phyloP scores from a whole-genome alignment of 2,888 invertebrate species.

The Orthosia gothica region DNA sequence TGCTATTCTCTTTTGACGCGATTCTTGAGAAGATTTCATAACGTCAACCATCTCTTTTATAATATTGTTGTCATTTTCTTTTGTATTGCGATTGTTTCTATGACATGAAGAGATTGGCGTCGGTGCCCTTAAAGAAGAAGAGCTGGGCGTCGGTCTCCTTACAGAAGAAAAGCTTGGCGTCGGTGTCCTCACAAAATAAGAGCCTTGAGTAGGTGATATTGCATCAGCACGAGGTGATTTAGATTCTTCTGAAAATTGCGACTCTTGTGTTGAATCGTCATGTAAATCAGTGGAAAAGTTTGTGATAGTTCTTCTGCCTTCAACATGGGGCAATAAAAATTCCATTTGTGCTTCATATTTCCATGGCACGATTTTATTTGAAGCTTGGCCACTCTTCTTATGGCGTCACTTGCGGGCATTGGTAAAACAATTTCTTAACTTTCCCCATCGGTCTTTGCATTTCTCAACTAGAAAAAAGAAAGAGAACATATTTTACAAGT shows the following conservation, averaged over 20 bases:
- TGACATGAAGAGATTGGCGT: constrained; percentile 7
- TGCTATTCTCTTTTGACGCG: constrained; percentile 40
- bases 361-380: constrained; percentile 33
- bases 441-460: neutral
- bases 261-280: constrained; percentile 50
- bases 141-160: constrained; percentile 14
- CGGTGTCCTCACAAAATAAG: constrained; percentile 12
- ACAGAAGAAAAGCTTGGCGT: constrained; percentile 12
- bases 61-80: constrained; percentile 44
- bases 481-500: constrained; percentile 12
- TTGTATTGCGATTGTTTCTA: constrained; percentile 36
- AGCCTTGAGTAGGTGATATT: constrained; percentile 3
- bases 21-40: constrained; percentile 42
- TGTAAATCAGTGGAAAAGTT: constrained; percentile 33
- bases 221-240: constrained; percentile 6
- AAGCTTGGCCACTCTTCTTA: constrained; percentile 52
- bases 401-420: constrained; percentile 57
- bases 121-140: constrained; percentile 13
- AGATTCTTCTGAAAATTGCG: constrained; percentile 48
- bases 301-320: constrained; percentile 17
- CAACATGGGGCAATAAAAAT: constrained; percentile 39
- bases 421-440: constrained; percentile 16
- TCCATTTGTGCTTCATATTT: constrained; percentile 45
- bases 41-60: constrained; percentile 41
- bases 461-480: neutral